Base-by-base conservation (phyloP, 2,113 vertebrate genomes). In the Pavo muticus region DNA sequence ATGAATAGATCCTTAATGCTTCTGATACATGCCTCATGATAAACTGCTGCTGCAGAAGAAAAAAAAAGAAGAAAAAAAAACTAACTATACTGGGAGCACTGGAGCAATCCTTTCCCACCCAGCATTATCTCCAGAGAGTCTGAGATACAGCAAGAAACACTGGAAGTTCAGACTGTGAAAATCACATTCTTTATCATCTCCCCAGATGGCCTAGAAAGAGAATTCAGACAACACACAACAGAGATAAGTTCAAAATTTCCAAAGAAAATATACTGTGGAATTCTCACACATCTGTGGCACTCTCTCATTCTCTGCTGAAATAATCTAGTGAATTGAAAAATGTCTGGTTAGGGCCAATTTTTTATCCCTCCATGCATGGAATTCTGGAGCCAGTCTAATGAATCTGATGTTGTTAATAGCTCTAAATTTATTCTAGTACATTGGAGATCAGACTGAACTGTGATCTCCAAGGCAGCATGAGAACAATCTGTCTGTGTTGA, bases 181-280 rank as follows among this genome's bases (percentile, higher is more conserved):
- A 97, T 89, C 82, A 78, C 83, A 94, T 94, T 97, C 70, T 94
- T 96, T 94, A 96, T 96, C 95, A 96, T 92, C 93, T 97, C 47
- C 76, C 86, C 92, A 96, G 91, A 97, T 96, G 94, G 84, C 90
- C 72, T 96, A 96, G 90, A 95, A 96, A 96, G 48, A 96, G 94
- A 67, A 71, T 92, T 93, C 93, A 96, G 96, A 94, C 48, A 94
- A 75, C 75, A 94, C 47, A 96, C 75, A 93, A 82, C 88, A 88
- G 95, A 97, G 88, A 97, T 81, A 96, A 93, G 88, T 10, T 91
- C 96, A 78, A 96, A 93, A 95, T 97, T 97, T 96, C 94, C 83
- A 94, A 95, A 96, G 97, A 95, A 97, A 97, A 96, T 88, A 96
- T 93, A 80, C 85, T 23, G 44, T 37, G 87, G 90, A 97, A 94